Percentiles rank a stretch among this genome's conserved stretches.
phyloP scores from a whole-genome alignment of 2,797 vertebrate genomes.

The Salmo trutta region DNA sequence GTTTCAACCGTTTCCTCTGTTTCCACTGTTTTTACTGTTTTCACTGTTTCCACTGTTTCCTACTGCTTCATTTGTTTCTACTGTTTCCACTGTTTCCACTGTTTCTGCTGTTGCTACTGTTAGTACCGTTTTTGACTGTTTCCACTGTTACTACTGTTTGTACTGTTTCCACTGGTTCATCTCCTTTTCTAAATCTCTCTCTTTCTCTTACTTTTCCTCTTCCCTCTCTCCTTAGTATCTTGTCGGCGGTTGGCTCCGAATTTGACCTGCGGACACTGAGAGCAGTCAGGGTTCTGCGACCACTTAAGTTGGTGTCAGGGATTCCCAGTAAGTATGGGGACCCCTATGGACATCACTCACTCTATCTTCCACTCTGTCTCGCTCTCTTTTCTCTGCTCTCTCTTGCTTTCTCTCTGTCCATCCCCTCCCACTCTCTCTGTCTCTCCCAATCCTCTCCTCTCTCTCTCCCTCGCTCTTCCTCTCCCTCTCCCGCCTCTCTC shows the following conservation, averaged over 20 bases:
- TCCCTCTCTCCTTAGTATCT: constrained; percentile 76
- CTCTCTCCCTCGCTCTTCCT: neutral
- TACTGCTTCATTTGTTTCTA: no score
- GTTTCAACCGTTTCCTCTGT: no score
- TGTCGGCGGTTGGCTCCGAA: constrained; percentile 86
- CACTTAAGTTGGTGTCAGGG: constrained; percentile 92
- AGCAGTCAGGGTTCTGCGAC: constrained; percentile 90
- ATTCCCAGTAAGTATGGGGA: constrained; percentile 85
- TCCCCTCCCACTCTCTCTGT: neutral
- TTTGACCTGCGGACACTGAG: constrained; percentile 90
- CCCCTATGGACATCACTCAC: neutral
- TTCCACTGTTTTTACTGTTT: no score
- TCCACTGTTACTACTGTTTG: no score
- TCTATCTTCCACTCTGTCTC: neutral
- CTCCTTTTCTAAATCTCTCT: constrained; percentile 1
- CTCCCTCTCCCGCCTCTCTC: neutral
- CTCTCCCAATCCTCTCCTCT: neutral
- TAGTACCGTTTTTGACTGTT: no score
- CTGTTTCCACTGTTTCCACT: no score
- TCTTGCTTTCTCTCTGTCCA: neutral
- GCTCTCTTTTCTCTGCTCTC: no score
- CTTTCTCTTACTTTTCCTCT: constrained; percentile 4
- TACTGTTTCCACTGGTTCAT: no score
- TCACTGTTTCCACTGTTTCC: no score
- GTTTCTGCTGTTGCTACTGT: no score